Conservation (phyloP, 2,888 invertebrate species). For the Plebejus anna region DNA sequence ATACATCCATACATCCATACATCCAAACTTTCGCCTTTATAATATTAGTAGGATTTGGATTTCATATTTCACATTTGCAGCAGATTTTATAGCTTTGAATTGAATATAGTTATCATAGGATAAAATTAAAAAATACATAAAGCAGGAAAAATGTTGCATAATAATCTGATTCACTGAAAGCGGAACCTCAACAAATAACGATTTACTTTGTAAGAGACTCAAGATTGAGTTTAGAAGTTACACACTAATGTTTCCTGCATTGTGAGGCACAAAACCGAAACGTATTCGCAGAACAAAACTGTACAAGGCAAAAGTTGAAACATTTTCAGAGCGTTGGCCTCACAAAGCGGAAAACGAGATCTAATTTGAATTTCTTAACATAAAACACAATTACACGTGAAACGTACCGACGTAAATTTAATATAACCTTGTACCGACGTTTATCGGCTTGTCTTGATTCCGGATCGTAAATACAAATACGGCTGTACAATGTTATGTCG, state of each 20-base stretch:
- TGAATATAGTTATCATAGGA: background rate
- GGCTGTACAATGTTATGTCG: background rate
- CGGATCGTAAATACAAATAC: conserved; percentile 12
- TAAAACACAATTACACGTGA: conserved; percentile 37
- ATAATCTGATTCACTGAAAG: background rate
- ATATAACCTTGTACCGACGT: conserved; percentile 34
- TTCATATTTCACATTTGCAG: background rate
- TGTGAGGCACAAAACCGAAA: background rate
- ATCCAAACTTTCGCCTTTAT: too few relatives aligned
- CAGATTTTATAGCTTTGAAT: background rate
- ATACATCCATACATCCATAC: too few relatives aligned
- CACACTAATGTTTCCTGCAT: conserved; percentile 9
- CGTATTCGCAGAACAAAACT: conserved; percentile 10
- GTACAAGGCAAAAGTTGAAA: conserved; percentile 20
- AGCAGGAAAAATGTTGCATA: background rate
- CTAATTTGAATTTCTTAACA: conserved; percentile 34
- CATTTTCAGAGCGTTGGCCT: conserved; percentile 8
- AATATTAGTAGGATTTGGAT: background rate
- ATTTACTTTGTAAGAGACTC: conserved; percentile 3
- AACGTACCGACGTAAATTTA: conserved; percentile 35
- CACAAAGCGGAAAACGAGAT: conserved; percentile 33
- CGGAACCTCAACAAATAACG: conserved; percentile 3
- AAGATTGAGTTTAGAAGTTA: conserved; percentile 12
- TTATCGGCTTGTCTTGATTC: conserved; percentile 33
- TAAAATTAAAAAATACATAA: background rate